These are phyloP conservation scores for Polylopha cassiicola DNA, from an alignment of 2,888 invertebrate genomes.

Conservation along the genomic window DNA sequence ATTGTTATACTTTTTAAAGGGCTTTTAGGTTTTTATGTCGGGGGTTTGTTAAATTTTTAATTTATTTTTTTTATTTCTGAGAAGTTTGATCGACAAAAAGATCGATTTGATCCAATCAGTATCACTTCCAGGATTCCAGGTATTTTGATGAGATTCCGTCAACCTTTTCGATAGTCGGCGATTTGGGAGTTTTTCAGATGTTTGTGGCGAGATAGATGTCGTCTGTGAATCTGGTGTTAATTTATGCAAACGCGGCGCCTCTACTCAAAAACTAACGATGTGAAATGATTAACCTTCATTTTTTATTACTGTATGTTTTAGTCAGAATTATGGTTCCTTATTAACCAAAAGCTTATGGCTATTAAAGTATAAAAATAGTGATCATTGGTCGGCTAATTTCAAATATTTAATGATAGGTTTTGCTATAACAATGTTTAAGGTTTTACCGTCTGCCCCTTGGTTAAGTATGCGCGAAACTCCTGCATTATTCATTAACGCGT, in stretches of 20 bases:
- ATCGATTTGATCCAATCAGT: conserved; percentile 35
- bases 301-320: conserved; percentile 7
- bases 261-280: conserved; percentile 38
- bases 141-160: conserved; percentile 47
- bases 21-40: too few relatives aligned
- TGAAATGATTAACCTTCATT: conserved; percentile 24
- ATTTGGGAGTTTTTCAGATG: conserved; percentile 27
- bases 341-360: conserved; percentile 27
- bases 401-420: conserved; percentile 39
- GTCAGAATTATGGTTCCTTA: conserved; percentile 16
- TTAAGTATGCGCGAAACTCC: conserved; percentile 24
- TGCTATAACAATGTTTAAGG: conserved; percentile 29
- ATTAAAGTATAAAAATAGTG: conserved; percentile 39
- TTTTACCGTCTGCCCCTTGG: conserved; percentile 35
- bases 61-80: conserved; percentile 37
- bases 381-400: conserved; percentile 28
- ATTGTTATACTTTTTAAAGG: too few relatives aligned
- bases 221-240: conserved; percentile 54
- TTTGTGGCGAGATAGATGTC: conserved; percentile 37
- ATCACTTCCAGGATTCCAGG: conserved; percentile 48
- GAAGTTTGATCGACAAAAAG: conserved; percentile 36
- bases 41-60: too few relatives aligned
- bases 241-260: conserved; percentile 43
- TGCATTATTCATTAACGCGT: conserved; percentile 38
- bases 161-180: conserved; percentile 31